Evolutionary conservation across 2,888 invertebrate genomes (phyloP).

Genomic region (Pterostichus niger): DNA sequence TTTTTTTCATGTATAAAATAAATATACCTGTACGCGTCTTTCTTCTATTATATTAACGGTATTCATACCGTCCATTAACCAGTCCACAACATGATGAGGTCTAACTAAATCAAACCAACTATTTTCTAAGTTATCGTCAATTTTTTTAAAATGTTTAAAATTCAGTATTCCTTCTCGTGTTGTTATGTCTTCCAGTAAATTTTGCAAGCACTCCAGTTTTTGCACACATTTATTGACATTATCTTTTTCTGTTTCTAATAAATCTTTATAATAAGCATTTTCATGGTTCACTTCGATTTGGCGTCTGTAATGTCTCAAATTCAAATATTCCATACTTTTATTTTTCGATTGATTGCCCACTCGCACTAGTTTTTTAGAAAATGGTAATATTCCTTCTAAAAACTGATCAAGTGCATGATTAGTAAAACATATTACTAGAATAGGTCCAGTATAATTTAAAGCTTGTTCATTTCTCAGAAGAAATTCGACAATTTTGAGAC

Average conservation of each 20-base stretch:
- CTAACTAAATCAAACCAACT: slow-evolving; percentile 75
- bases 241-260: slow-evolving; percentile 7
- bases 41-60: not conserved
- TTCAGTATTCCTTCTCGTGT: slow-evolving; percentile 69
- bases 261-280: not conserved
- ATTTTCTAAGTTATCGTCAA: slow-evolving; percentile 71
- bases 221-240: not conserved
- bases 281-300: not conserved
- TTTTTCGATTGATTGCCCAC: slow-evolving; percentile 86
- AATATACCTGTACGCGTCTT: not conserved
- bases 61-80: slow-evolving; percentile 67
- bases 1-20: not conserved
- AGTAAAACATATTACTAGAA: slow-evolving; percentile 89
- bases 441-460: slow-evolving; percentile 78
- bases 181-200: slow-evolving; percentile 14
- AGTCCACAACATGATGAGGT: slow-evolving; percentile 68
- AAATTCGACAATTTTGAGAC: slow-evolving; percentile 84
- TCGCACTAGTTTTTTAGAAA: slow-evolving; percentile 82
- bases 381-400: slow-evolving; percentile 83
- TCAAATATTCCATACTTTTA: slow-evolving; percentile 79
- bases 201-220: slow-evolving; percentile 28
- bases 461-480: slow-evolving; percentile 79
- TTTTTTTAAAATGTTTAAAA: slow-evolving; percentile 69
- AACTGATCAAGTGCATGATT: slow-evolving; percentile 94
- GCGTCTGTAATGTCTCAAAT: slow-evolving; percentile 76